A percentile compares a stretch with the other conserved stretches of the same genome.
These are phyloP conservation scores for Sinopyrophorus schimmeli DNA, from an alignment of 2,888 invertebrate species.

Conservation along the genomic window DNA sequence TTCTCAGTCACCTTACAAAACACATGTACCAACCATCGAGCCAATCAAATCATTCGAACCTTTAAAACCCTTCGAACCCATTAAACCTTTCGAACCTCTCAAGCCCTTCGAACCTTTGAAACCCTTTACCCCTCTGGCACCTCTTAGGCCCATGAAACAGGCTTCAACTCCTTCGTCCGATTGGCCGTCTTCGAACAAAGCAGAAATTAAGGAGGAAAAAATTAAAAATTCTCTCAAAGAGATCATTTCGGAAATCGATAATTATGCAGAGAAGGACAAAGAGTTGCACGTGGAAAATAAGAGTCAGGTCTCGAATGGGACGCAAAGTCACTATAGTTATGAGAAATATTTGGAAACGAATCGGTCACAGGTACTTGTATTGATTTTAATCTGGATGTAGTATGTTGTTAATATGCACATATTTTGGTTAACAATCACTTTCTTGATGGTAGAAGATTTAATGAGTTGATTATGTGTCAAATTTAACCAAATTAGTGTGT, in stretches of 20 bases:
- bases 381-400: background rate
- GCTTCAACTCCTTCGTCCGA: background rate
- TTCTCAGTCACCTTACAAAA: too few species aligned
- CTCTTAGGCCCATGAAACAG: background rate
- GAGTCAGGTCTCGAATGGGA: conserved; percentile 9
- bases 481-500: too few species aligned
- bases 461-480: too few species aligned
- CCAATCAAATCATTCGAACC: conserved; percentile 42
- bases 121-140: background rate
- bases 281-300: conserved; percentile 34
- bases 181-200: conserved; percentile 19
- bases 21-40: too few species aligned
- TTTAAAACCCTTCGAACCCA: conserved; percentile 47
- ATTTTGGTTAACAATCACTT: too few species aligned
- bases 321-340: conserved; percentile 33
- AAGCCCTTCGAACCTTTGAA: conserved; percentile 47
- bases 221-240: conserved; percentile 62
- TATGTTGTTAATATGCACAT: background rate
- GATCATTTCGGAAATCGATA: conserved; percentile 65
- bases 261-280: conserved; percentile 58
- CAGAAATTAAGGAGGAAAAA: conserved; percentile 59
- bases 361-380: conserved; percentile 7
- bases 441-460: too few species aligned
- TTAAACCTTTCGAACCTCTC: conserved; percentile 47
- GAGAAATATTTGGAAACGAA: conserved; percentile 28